Evolutionary conservation across 2,113 vertebrate genomes (phyloP), one percentile per base, ranked within the genome.

Genomic region (Paraplagusia blochii): DNA sequence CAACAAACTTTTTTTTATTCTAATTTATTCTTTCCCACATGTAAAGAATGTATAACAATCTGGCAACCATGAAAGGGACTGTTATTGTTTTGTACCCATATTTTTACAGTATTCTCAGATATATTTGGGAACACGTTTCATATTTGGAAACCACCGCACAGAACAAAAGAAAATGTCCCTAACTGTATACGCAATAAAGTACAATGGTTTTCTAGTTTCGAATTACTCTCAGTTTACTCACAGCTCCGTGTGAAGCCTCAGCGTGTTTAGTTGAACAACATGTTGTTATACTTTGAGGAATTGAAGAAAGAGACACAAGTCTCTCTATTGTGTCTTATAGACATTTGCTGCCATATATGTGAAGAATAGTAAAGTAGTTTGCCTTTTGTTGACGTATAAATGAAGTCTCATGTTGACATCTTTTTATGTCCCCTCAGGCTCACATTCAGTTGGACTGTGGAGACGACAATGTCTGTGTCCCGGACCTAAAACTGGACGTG

Each of bases 381-480:
- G 2, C 6, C 22, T 29, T 29, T n/a, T n/a, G n/a, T n/a, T n/a
- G n/a, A n/a, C n/a, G n/a, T n/a, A n/a, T n/a, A n/a, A n/a, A n/a
- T n/a, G n/a, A n/a, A n/a, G 22, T 29, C 22, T 29, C 46, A 22
- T 35, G 9, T 74, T 66, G 44, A 60, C 61, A 46, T 53, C n/a
- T n/a, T 5, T 1, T 0, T 22, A 33, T 39, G 57, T 58, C 10
- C 64, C 44, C 40, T 66, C 76, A 94, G 93, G 92, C 90, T 51
- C 91, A 93, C 69, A 94, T 94, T 70, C 82, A 92, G 66, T 89
- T 94, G 7, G 93, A 94, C 62, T 94, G 93, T 11, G 93, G 93
- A 7, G 92, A 93, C 34, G 93, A 94, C 85, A 94, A 94, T 69
- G 88, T 94, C 82, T 94, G 93, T 54, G 92, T 94, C 22, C 93